phyloP scores from a whole-genome alignment of 2,113 vertebrate genomes.

The Hippocampus zosterae region DNA sequence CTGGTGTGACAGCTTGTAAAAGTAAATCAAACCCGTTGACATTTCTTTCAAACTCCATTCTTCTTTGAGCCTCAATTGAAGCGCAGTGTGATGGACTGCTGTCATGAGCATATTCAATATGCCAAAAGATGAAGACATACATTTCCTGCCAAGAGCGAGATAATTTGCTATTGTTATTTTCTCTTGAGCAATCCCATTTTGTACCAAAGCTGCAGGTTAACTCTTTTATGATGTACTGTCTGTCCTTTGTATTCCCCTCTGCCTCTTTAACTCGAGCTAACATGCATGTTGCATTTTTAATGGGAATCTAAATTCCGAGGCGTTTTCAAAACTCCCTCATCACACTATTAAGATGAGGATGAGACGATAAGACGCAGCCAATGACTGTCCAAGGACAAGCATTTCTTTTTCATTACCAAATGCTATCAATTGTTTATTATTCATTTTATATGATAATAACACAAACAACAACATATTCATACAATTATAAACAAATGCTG shows the following conservation, averaged over 20 bases:
- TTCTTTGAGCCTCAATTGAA: not conserved
- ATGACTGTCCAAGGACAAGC: not conserved
- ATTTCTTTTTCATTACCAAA: not conserved
- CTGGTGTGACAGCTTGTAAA: not conserved
- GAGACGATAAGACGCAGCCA: not conserved
- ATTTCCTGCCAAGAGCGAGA: constrained; percentile 24
- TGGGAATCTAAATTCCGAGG: not conserved
- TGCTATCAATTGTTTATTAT: not conserved
- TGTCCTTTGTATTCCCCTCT: constrained; percentile 7
- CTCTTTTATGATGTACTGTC: not conserved
- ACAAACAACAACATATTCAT: too few species aligned
- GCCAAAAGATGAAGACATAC: constrained; percentile 36
- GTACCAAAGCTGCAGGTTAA: constrained; percentile 12
- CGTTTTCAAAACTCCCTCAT: not conserved
- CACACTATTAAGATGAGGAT: not conserved
- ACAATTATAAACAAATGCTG: too few species aligned
- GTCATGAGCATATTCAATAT: constrained; percentile 10
- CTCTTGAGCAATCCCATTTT: constrained; percentile 16
- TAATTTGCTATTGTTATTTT: constrained; percentile 18
- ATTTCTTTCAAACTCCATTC: not conserved
- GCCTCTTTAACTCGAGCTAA: not conserved
- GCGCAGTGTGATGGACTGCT: not conserved
- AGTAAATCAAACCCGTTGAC: not conserved
- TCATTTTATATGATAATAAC: too few species aligned
- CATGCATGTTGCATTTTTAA: not conserved